These are phyloP conservation scores for Cantharis rustica DNA, from an alignment of 2,888 invertebrate genomes.

Conservation along the genomic window DNA sequence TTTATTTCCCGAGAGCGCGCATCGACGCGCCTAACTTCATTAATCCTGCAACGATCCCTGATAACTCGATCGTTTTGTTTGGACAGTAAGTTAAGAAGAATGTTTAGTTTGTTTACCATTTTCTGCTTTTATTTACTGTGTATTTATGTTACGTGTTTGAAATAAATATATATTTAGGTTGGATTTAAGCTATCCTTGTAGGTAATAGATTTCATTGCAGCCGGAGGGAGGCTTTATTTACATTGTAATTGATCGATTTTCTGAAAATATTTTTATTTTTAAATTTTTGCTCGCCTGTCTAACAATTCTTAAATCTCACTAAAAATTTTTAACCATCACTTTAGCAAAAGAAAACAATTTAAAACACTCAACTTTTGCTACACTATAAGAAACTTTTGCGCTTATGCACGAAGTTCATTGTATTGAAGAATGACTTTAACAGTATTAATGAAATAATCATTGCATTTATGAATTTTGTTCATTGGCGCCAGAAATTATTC, in stretches of 20 bases:
- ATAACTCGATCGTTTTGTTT: constrained; percentile 53
- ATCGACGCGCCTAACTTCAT: constrained; percentile 47
- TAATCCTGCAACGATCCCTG: constrained; percentile 43
- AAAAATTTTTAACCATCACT: not conserved
- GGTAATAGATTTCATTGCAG: not conserved
- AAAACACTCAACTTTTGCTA: too few relatives aligned
- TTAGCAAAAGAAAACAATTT: too few relatives aligned
- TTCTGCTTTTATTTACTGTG: constrained; percentile 26
- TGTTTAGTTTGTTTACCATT: constrained; percentile 53
- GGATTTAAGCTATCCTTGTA: not conserved
- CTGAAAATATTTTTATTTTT: not conserved
- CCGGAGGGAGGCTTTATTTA: too few relatives aligned
- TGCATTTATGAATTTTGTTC: too few relatives aligned
- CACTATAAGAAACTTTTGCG: too few relatives aligned
- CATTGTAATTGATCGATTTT: not conserved
- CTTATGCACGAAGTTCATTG: too few relatives aligned
- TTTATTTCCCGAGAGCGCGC: constrained; percentile 33
- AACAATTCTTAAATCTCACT: too few relatives aligned
- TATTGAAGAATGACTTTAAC: too few relatives aligned
- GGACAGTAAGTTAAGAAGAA: constrained; percentile 54
- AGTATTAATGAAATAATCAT: too few relatives aligned
- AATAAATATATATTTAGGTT: constrained; percentile 18
- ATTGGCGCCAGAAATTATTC: too few relatives aligned
- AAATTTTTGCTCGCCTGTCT: too few relatives aligned
- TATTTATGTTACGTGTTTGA: constrained; percentile 20